Percentiles rank a stretch among this genome's conserved stretches.
phyloP scores from a whole-genome alignment of 1,140 invertebrate species.

The Spodoptera frugiperda region DNA sequence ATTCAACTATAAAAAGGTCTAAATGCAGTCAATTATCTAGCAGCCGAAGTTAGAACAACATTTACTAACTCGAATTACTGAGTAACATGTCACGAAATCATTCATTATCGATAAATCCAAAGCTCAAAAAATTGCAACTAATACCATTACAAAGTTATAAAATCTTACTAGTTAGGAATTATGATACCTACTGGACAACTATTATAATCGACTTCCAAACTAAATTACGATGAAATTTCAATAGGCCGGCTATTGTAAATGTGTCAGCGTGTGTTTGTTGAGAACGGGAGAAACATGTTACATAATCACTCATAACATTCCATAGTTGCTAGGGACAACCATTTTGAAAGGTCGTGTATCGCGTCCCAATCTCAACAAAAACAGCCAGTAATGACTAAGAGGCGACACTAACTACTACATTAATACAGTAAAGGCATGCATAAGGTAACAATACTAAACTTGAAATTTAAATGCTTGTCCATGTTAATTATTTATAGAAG shows the following conservation, averaged over 20 bases:
- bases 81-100: too few relatives aligned
- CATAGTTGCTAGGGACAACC: too few relatives aligned
- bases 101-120: neutral
- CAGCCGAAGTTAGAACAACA: too few relatives aligned
- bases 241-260: conserved; percentile 20
- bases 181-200: conserved; percentile 28
- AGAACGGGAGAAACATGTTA: neutral
- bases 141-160: conserved; percentile 9
- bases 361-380: neutral
- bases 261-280: neutral
- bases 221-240: neutral
- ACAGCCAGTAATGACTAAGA: neutral
- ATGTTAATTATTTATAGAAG: neutral
- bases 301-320: too few relatives aligned
- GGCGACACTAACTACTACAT: conserved; percentile 8
- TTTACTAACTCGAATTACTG: too few relatives aligned
- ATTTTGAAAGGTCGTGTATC: neutral
- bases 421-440: conserved; percentile 1
- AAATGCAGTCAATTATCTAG: too few relatives aligned
- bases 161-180: neutral
- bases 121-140: neutral
- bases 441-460: conserved; percentile 10
- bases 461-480: conserved; percentile 2
- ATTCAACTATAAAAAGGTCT: too few relatives aligned
- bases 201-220: neutral